Base-by-base conservation (phyloP, 2,113 vertebrate genomes). In the Odocoileus virginianus region DNA sequence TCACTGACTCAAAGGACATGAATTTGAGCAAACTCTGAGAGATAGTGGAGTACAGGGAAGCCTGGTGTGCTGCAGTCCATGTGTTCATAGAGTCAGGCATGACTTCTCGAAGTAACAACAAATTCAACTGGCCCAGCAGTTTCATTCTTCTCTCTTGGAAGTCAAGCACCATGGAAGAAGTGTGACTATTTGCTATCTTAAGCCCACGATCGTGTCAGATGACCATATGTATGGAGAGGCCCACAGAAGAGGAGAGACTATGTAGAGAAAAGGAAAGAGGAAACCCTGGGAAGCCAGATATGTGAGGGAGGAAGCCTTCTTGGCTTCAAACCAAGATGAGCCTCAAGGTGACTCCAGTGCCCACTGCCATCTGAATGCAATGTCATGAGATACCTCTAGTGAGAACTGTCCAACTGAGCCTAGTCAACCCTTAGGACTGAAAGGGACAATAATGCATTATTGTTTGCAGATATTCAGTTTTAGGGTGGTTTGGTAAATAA, bases 241-340 rank as follows among this genome's bases (percentile, higher is more conserved):
- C 25, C 47, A 1, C 7, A 2, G 36, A 47, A 54, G 23, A 84
- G 30, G 23, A 50, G 21, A 76, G 19, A n/a, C 2, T 2, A 6
- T 5, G 8, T 55, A 30, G 7, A 47, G 1, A 85, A 1, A 87
- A 55, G 21, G 28, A 87, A 50, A 50, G 60, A 76, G 5, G 16
- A 58, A 27, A 11, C 3, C 1, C 6, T 12, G 17, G 10, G 33
- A 23, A 0, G 12, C 5, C 43, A 64, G 43, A 19, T 13, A 16
- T 74, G 13, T 40, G 83, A 40, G 5, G 30, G 10, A 36, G 19
- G 71, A 89, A 21, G 5, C 40, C 15, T 16, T 14, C 47, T 6
- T 61, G 19, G 50, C 52, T 64, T 23, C 19, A 6, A 91, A 6
- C 36, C 52, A n/a, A 3, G 2, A 2, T 50, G 57, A 50, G 27